Conservation (phyloP, 2,797 vertebrate species). For the Onychomys torridus region DNA sequence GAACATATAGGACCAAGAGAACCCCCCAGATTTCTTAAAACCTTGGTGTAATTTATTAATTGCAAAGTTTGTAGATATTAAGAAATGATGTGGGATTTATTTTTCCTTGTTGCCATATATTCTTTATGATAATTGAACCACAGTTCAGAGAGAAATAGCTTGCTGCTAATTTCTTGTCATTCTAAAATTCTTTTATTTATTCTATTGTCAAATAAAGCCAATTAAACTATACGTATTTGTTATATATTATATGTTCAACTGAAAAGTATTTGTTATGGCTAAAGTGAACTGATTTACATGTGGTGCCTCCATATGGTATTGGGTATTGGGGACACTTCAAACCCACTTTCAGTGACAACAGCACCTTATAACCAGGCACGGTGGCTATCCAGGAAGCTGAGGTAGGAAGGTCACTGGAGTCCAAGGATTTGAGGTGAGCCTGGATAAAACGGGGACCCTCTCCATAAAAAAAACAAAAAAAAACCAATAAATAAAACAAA, state of each 20-base stretch:
- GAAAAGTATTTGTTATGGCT: not conserved
- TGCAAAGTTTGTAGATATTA: not conserved
- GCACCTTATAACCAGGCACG: not conserved
- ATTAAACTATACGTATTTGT: not conserved
- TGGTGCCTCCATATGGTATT: not conserved
- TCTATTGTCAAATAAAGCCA: not conserved
- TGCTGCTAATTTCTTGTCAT: not conserved
- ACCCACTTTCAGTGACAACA: not conserved
- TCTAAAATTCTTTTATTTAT: conserved; percentile 13
- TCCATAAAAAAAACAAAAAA: not conserved
- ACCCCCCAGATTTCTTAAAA: not conserved
- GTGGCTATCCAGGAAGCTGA: not conserved
- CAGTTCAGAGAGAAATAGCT: not conserved
- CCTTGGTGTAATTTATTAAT: not conserved
- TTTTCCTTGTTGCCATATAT: not conserved
- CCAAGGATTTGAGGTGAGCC: not conserved
- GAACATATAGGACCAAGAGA: not conserved
- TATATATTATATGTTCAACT: not conserved
- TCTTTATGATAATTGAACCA: not conserved
- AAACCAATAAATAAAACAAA: not conserved
- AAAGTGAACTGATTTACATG: not conserved
- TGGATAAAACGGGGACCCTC: not conserved
- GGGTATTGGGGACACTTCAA: not conserved
- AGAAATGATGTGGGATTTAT: not conserved
- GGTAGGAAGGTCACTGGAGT: not conserved